A percentile compares a stretch with the other conserved stretches of the same genome.
These are phyloP conservation scores for Pachypanchax playfairii DNA, from an alignment of 2,113 vertebrate genomes.

Conservation along the genomic window DNA sequence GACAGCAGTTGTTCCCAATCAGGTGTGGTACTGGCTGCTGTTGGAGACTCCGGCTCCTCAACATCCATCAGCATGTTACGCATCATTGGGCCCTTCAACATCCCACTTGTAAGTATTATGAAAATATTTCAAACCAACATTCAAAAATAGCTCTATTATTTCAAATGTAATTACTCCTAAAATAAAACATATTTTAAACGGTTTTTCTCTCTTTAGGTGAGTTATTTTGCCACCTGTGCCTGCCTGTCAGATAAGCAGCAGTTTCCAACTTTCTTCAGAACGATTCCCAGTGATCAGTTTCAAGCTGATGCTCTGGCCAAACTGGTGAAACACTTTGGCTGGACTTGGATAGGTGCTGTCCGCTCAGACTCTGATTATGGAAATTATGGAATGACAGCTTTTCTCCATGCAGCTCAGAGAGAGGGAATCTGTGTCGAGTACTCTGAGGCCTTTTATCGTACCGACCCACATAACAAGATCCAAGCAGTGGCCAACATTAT, in stretches of 20 bases:
- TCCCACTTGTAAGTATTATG: slow-evolving; percentile 68
- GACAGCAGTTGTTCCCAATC: slow-evolving; percentile 43
- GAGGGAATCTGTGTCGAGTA: slow-evolving; percentile 77
- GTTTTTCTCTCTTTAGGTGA: slow-evolving; percentile 64
- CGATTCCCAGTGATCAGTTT: slow-evolving; percentile 77
- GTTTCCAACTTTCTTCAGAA: slow-evolving; percentile 76
- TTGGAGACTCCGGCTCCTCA: background rate
- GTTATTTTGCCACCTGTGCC: slow-evolving; percentile 75
- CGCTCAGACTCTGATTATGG: slow-evolving; percentile 75
- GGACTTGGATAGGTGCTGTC: slow-evolving; percentile 80
- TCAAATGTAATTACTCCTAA: too few relatives aligned
- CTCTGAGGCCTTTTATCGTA: slow-evolving; percentile 62
- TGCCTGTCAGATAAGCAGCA: slow-evolving; percentile 76
- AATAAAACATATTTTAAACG: too few relatives aligned
- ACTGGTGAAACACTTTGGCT: slow-evolving; percentile 72
- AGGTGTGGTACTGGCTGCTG: slow-evolving; percentile 10
- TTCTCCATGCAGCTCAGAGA: slow-evolving; percentile 52
- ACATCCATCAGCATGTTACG: background rate
- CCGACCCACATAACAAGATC: slow-evolving; percentile 54
- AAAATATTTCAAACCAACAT: too few relatives aligned
- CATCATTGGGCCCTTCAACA: slow-evolving; percentile 17
- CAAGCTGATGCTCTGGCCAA: slow-evolving; percentile 71
- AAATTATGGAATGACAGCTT: slow-evolving; percentile 72
- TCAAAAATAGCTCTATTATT: too few relatives aligned
- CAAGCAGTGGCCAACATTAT: slow-evolving; percentile 68